Evolutionary conservation across 2,797 vertebrate species (phyloP), one percentile per base, ranked within the genome.

Genomic region (Tapirus indicus): DNA sequence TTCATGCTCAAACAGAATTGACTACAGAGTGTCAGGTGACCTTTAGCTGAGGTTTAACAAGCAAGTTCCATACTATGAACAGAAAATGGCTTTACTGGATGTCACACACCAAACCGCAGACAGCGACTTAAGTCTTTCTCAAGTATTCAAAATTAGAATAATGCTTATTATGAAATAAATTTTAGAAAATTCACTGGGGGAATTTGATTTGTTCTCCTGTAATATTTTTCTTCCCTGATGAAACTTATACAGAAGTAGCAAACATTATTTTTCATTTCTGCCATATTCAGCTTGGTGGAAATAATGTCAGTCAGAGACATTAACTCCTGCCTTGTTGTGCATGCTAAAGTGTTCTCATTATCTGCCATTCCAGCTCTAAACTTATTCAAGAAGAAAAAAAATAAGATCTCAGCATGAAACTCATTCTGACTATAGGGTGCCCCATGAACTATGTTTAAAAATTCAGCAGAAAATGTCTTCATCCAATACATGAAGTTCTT

Each of bases 1-100:
- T 97, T 95, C 83, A 75, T 95, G 94, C 98, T 99, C 98, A 98
- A 98, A 98, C 77, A 98, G 98, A 98, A 98, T 98, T 94, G 98
- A 98, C 97, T 91, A 75, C 80, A 92, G 6, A 93, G 64, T 96
- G 91, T 97, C 96, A 97, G 91, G 80, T 97, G 98, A 98, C 98
- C 98, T 96, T 97, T 95, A 93, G 89, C 91, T 91, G 89, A 97
- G 94, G 88, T 79, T 94, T 93, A 90, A 95, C 97, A 96, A 98
- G 91, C 78, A 94, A 89, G 95, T 60, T n/a, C 6, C 29, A 27
- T 13, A 25, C 62, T 38, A 7, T 17, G 71, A 91, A 92, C 85
- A 95, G 83, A 82, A 96, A 91, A 94, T 52, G 77, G 66, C 97
- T 98, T 94, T 86, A 94, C 66, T 90, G 75, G 91, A 91, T 56